Base-by-base conservation (phyloP, 2,888 invertebrate species). In the Abrostola tripartita region DNA sequence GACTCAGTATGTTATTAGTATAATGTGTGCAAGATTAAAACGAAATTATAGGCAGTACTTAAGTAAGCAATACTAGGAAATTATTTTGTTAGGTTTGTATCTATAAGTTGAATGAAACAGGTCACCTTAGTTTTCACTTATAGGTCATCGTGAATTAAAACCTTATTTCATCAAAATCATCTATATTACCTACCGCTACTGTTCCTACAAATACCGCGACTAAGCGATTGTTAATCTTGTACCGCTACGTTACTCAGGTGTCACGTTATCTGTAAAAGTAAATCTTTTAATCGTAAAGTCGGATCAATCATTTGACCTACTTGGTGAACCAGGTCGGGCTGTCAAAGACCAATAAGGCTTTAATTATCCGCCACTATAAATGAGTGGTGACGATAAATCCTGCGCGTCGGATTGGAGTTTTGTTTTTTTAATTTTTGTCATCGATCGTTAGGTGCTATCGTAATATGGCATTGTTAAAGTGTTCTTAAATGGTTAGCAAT, bases 351-450 rank as follows among this genome's bases (percentile, higher is more conserved):
- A 82, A 81, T 86, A 82, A 77, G 81, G 71, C 76, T 71, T 78
- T 85, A 82, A 86, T 85, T 82, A 81, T 78, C 78, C 68, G 71
- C 59, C 70, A 75, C 83, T 76, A 79, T 84, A 85, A 81, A 85
- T 81, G 78, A 78, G 67, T 75, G 65, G 68, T 55, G 36, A 8
- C 52, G 68, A 61, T 76, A 78, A 80, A 83, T 81, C 74, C 60
- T 60, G 59, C 67, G 72, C 67, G 68, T 74, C 65, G 71, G 74
- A 70, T 61, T 52, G 54, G 52, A 40, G 37, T 37, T 51, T 42
- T 61, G 52, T 53, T 63, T 63, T 66, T 42, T 42, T 55, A 49
- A 37, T 47, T 36, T 49, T 36, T 70, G 36, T 58, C 51, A 49
- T 54, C 7, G 11, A 52, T 42, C 11, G n/a, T 8, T 5, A 11